Conservation (phyloP, 1,140 invertebrate species). For the Bombus pascuorum region DNA sequence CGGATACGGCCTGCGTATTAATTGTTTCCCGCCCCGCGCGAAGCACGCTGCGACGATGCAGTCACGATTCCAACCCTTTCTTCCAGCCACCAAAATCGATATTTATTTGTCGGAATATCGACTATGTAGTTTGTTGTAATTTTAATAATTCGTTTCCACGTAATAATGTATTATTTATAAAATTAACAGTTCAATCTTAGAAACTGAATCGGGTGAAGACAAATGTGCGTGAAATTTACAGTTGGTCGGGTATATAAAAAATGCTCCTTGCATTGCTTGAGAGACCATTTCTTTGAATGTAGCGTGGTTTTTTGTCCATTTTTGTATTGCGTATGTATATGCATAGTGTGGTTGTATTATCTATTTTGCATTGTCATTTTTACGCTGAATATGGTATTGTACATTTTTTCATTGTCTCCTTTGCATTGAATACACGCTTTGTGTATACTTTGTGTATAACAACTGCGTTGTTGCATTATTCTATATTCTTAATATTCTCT, state of each 20-base stretch:
- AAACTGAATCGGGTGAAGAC: neutral
- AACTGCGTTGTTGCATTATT: too few species aligned
- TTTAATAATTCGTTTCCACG: neutral
- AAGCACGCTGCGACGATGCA: conserved; percentile 3
- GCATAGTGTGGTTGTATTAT: too few species aligned
- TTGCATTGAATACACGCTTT: too few species aligned
- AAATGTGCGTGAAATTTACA: neutral
- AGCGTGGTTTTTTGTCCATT: neutral
- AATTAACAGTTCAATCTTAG: neutral
- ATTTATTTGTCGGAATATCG: neutral
- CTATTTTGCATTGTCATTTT: too few species aligned
- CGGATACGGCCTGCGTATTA: conserved; percentile 29
- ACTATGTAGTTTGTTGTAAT: neutral
- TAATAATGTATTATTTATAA: too few species aligned
- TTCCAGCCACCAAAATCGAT: neutral
- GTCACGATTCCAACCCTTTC: conserved; percentile 8
- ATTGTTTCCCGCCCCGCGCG: conserved; percentile 25
- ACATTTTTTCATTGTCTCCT: too few species aligned
- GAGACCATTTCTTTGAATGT: neutral
- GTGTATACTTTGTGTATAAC: too few species aligned
- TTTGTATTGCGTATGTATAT: neutral
- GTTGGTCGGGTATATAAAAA: neutral
- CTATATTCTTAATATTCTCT: too few species aligned
- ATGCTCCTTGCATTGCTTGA: neutral
- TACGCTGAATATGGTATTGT: too few species aligned